Base-by-base conservation (phyloP, 2,113 vertebrate species). In the Brachirus orientalis region DNA sequence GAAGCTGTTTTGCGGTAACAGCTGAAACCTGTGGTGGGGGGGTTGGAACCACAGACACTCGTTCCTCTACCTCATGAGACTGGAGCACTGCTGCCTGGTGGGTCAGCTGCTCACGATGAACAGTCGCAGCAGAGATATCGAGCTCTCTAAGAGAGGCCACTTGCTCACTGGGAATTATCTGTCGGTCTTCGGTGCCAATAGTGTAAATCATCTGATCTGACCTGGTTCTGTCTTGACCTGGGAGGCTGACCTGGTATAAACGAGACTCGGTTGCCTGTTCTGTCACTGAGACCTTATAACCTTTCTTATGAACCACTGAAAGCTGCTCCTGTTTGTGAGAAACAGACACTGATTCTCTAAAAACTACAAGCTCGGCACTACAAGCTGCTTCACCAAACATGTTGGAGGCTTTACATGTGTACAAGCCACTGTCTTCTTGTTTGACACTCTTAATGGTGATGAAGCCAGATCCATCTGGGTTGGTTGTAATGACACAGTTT, bases 381-480 rank as follows among this genome's bases (percentile, higher is more conserved):
- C 93, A 94, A 0, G 86, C 73, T 1, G 90, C 90, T 69, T 95
- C 91, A 0, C 96, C 96, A 83, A 94, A 92, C 6, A 46, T 10
- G 10, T 93, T 98, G 58, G 90, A 66, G 0, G 94, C 96, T 81
- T 83, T 94, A 71, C 96, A 98, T 0, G 75, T 76, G 16, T 96
- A 96, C 53, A 95, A 71, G 7, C 95, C 97, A 1, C 91, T 75
- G 17, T 97, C 96, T 19, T 93, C 86, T 37, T 88, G 81, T 78
- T 85, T 75, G 28, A 94, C 90, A 1, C 84, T 85, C 44, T 82
- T 86, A 40, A 96, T 66, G 0, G 69, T 93, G 46, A 98, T 88
- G 1, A 80, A 92, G 7, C 97, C 97, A 0, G 93, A 95, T 19
- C 96, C 94, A 1, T 95, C 94, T 1, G 90, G 68, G n/a, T 90